These are phyloP conservation scores for Panthera tigris DNA, from an alignment of 2,113 vertebrate genomes.

Conservation along the genomic window DNA sequence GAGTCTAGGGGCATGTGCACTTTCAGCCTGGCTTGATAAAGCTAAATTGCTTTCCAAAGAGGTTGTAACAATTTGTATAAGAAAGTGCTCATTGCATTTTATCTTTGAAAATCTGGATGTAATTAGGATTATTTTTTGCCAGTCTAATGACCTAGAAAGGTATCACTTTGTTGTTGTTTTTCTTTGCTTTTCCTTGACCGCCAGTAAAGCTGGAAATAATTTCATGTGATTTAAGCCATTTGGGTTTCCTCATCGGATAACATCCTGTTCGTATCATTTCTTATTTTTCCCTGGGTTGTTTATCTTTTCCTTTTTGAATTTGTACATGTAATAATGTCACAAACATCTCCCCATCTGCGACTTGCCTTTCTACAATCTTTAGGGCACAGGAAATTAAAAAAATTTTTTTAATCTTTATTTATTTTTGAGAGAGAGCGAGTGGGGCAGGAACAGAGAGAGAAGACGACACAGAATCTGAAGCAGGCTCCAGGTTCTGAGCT, in stretches of 20 bases:
- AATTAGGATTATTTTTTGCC: background rate
- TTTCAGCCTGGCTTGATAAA: background rate
- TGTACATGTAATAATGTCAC: background rate
- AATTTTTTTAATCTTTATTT: too few relatives aligned
- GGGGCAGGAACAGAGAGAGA: too few relatives aligned
- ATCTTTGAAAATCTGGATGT: background rate
- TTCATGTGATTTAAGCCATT: background rate
- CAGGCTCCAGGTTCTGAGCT: too few relatives aligned
- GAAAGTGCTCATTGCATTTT: background rate
- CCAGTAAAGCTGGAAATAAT: background rate
- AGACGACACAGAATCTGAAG: too few relatives aligned
- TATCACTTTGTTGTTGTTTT: background rate
- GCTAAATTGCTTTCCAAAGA: background rate
- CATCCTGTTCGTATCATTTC: background rate
- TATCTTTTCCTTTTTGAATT: background rate
- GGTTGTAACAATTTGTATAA: background rate
- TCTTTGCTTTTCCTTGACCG: background rate
- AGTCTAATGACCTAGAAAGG: background rate
- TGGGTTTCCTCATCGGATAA: background rate
- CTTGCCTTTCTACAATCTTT: background rate
- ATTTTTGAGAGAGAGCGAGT: too few relatives aligned
- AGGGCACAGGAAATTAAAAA: background rate
- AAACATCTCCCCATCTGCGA: background rate
- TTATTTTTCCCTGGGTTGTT: background rate
- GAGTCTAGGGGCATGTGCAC: fast-evolving